Percentiles rank a stretch among this genome's conserved stretches.
phyloP scores from a whole-genome alignment of 2,113 vertebrate species.

The Calidris pygmaea region DNA sequence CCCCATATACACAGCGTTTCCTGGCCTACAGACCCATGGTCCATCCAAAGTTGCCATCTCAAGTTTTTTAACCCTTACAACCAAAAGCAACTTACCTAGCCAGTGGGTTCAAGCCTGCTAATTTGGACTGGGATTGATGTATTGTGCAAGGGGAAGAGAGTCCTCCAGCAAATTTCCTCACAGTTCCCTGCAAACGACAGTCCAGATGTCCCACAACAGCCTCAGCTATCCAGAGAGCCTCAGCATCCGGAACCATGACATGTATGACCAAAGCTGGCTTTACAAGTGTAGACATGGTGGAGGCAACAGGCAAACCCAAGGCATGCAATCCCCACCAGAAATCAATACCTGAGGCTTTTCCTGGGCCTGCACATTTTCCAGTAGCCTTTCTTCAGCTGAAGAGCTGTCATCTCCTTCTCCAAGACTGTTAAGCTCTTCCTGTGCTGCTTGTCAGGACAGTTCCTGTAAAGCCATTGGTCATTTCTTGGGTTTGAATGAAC shows the following conservation, averaged over 20 bases:
- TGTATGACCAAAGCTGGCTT: accelerated
- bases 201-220: not conserved
- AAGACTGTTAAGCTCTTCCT: not conserved
- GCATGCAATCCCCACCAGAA: not conserved
- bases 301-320: not conserved
- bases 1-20: not conserved
- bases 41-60: not conserved
- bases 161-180: not conserved
- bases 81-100: not conserved
- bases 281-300: too few species aligned
- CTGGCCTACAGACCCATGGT: not conserved
- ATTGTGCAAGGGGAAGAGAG: accelerated
- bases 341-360: accelerated
- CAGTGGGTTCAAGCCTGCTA: accelerated
- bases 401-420: not conserved
- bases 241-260: accelerated
- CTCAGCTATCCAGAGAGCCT: not conserved
- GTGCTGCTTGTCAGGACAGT: not conserved
- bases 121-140: not conserved
- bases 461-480: not conserved
- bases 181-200: not conserved
- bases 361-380: accelerated
- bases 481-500: not conserved
- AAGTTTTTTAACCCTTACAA: not conserved
- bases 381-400: not conserved